Percentiles rank a stretch among this genome's conserved stretches.
These are phyloP conservation scores for Natator depressus DNA, from an alignment of 2,113 vertebrate species.

Conservation along the genomic window DNA sequence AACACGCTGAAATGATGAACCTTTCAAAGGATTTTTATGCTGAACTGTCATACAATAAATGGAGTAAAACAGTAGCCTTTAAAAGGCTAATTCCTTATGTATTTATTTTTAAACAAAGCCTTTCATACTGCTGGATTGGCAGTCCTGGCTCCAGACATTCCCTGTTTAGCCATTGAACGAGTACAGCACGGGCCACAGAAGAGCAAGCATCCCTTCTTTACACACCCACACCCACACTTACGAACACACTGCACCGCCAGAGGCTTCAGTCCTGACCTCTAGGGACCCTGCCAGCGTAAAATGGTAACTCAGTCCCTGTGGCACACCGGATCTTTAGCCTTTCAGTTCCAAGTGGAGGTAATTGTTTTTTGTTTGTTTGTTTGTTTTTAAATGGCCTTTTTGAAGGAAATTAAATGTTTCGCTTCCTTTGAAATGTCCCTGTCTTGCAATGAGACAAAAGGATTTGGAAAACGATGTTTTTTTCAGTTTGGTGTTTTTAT, in stretches of 20 bases:
- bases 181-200: neutral
- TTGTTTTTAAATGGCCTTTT: neutral
- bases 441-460: no score
- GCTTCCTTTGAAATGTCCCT: neutral
- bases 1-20: neutral
- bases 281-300: no score
- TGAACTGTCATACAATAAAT: neutral
- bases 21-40: neutral
- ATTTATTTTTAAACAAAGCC: neutral
- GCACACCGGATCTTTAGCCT: neutral
- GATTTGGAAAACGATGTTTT: no score
- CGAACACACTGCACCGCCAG: fast-evolving
- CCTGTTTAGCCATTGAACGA: neutral
- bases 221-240: fast-evolving
- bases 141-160: fast-evolving
- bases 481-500: no score
- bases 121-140: neutral
- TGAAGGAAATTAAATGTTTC: neutral
- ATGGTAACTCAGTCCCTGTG: neutral
- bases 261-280: neutral
- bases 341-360: neutral
- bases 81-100: neutral
- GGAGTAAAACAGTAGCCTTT: neutral
- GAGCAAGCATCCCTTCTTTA: neutral
- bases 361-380: neutral